Base-by-base conservation (phyloP, 2,113 vertebrate species). In the Elephas maximus region DNA sequence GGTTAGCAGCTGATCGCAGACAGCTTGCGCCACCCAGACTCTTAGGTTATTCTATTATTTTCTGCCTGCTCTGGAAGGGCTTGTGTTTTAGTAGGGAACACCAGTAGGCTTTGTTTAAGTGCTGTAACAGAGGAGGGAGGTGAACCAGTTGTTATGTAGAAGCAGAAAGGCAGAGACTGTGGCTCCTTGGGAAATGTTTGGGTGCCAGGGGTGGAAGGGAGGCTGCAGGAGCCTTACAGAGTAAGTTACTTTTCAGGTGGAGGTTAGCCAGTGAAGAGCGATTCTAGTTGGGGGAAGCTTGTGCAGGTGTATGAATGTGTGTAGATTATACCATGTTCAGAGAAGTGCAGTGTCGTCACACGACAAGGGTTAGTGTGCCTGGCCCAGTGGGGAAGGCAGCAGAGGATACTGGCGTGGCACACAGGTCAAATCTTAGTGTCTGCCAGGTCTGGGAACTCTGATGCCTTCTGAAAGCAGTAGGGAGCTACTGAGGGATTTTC, bases 51-150 rank as follows among this genome's bases (percentile, higher is more conserved):
- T 77, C 57, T 30, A 9, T 82, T 48, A 74, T 90, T 91, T 91
- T 76, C 73, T 37, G 33, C 45, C 57, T 79, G 10, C 45, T 77
- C 28, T 73, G 9, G 3, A 1, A 77, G 62, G 63, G 14, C 63
- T 53, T 33, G 7, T 6, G 0, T 7, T 48, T 28, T 3, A 30
- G 33, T 6, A 33, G 3, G 7, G 6, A 23, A n/a, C 12, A 6
- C 63, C 28, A 24, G 33, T n/a, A 53, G 33, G 20, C n/a, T 2
- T 41, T 63, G 91, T n/a, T n/a, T 11, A 41, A 28, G 14, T 62
- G 26, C 20, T 30, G 12, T 2, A 0, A 17, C 17, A n/a, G 73
- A 45, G 37, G 44, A 60, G 12, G 23, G 30, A n/a, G 14, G 60
- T 23, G 84, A 41, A 24, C 51, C 53, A 14, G 7, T 63, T 23